A percentile compares a stretch with the other conserved stretches of the same genome.
Evolutionary conservation across 2,888 invertebrate species (phyloP).

Genomic region (Lithophane socia): DNA sequence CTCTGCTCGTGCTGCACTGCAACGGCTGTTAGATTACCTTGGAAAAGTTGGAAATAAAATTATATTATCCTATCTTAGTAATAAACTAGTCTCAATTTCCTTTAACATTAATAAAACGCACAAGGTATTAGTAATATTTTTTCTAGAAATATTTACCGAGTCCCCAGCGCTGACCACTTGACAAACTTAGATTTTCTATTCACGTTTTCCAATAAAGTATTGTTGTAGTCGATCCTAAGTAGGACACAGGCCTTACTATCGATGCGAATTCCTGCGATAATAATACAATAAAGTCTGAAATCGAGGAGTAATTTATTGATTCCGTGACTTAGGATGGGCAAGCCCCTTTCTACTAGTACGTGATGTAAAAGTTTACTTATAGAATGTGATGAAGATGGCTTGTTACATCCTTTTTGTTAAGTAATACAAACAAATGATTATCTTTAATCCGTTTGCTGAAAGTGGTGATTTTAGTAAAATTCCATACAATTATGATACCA

Average conservation of each 20-base stretch:
- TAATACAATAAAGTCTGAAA: conserved; percentile 48
- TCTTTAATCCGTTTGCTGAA: no score
- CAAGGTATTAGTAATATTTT: not conserved
- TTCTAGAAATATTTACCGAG: conserved; percentile 20
- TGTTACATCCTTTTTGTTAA: not conserved
- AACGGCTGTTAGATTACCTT: not conserved
- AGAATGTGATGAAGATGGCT: not conserved
- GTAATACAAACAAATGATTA: not conserved
- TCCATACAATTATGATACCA: no score
- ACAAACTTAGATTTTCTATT: conserved; percentile 48
- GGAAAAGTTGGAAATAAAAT: not conserved
- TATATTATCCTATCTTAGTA: not conserved
- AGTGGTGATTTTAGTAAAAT: not conserved
- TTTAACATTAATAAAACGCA: not conserved
- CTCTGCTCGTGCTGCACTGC: no score
- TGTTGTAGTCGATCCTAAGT: conserved; percentile 44
- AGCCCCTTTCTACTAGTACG: conserved; percentile 39
- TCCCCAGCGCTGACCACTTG: conserved; percentile 4
- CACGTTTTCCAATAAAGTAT: conserved; percentile 57
- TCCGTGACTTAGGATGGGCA: conserved; percentile 17
- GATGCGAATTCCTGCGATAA: conserved; percentile 46
- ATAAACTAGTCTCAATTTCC: not conserved
- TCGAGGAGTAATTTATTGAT: conserved; percentile 41
- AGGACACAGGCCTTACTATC: conserved; percentile 27
- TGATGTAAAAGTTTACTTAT: not conserved